Conservation (phyloP, 2,113 vertebrate species). For the Xyliphius kryptos region DNA sequence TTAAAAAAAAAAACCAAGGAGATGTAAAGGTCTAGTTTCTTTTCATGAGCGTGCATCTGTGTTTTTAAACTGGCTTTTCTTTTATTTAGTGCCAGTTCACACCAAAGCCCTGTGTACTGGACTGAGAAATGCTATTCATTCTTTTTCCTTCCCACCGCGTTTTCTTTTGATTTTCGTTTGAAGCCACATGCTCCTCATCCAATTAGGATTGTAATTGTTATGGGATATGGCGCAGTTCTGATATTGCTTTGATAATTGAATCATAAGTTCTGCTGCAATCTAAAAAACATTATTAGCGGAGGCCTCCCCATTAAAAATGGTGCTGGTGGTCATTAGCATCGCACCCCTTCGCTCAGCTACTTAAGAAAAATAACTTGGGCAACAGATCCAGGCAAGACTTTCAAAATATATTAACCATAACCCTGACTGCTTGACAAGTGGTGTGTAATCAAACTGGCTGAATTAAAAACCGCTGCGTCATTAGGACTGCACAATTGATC, state of each 20-base stretch:
- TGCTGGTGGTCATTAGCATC: slow-evolving; percentile 13
- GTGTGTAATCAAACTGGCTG: slow-evolving; percentile 14
- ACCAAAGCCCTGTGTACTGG: neutral
- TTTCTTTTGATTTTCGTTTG: neutral
- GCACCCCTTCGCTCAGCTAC: neutral
- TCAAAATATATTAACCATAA: slow-evolving; percentile 9
- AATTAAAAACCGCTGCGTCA: slow-evolving; percentile 12
- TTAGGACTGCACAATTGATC: slow-evolving; percentile 9
- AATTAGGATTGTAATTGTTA: slow-evolving; percentile 30
- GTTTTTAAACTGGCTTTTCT: neutral
- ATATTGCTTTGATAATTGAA: slow-evolving; percentile 36
- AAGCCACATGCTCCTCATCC: slow-evolving; percentile 15
- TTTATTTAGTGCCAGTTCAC: neutral
- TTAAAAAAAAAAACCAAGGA: neutral
- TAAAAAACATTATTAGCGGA: slow-evolving; percentile 28
- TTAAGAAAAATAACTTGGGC: slow-evolving; percentile 1
- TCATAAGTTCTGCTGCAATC: slow-evolving; percentile 28
- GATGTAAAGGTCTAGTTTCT: neutral
- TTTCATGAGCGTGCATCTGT: neutral
- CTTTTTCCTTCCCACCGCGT: neutral
- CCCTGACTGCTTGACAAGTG: slow-evolving; percentile 31
- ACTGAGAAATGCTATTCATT: neutral
- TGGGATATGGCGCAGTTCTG: slow-evolving; percentile 24
- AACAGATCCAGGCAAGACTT: slow-evolving; percentile 8
- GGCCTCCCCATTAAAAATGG: slow-evolving; percentile 3